Evolutionary conservation across 2,113 vertebrate species (phyloP).

Genomic region (Lophura nycthemera): DNA sequence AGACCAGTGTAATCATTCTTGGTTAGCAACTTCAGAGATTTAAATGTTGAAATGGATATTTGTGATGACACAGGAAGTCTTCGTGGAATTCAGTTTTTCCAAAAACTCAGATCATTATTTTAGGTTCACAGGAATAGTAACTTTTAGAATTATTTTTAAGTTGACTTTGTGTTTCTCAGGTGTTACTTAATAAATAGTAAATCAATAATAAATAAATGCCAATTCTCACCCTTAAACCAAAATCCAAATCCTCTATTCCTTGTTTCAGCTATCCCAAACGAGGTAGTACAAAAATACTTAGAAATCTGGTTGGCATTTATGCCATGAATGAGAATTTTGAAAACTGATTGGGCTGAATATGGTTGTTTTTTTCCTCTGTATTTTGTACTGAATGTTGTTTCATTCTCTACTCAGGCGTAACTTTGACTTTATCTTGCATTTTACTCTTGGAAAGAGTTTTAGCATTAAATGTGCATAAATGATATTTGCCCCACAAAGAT

Average conservation of each 20-base stretch:
- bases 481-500: neutral
- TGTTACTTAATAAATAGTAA: neutral
- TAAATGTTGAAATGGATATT: neutral
- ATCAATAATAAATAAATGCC: neutral
- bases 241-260: rapidly evolving
- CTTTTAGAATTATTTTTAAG: neutral
- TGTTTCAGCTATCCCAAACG: neutral
- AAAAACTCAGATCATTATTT: neutral
- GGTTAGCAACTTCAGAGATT: neutral
- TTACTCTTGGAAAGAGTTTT: neutral
- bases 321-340: neutral
- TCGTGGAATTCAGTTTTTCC: neutral
- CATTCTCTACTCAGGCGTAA: neutral
- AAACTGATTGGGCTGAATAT: neutral
- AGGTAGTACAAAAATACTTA: neutral
- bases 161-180: neutral
- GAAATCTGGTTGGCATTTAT: neutral
- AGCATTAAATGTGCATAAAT: neutral
- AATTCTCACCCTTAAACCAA: neutral
- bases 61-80: neutral
- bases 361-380: neutral
- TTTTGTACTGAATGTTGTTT: neutral
- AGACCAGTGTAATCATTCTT: neutral
- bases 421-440: neutral
- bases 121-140: neutral